phyloP scores from a whole-genome alignment of 2,888 invertebrate genomes.

The Drosophila aldrichi region DNA sequence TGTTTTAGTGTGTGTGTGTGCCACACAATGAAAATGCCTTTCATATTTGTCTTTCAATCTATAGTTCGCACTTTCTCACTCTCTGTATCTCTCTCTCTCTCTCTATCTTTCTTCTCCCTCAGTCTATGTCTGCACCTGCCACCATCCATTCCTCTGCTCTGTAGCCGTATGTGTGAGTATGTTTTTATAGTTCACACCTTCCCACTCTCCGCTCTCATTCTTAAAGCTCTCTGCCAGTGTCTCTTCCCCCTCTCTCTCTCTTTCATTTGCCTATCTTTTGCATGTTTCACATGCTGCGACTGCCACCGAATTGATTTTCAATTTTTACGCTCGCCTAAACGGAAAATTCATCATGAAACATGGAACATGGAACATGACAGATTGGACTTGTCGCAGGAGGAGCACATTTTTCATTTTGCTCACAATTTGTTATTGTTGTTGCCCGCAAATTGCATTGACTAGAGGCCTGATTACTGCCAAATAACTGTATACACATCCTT shows the following conservation, averaged over 20 bases:
- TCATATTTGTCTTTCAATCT: slow-evolving; percentile 27
- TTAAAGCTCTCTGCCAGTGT: neutral
- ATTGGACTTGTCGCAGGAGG: slow-evolving; percentile 21
- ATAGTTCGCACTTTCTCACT: slow-evolving; percentile 15
- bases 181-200: slow-evolving; percentile 19
- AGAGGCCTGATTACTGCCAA: slow-evolving; percentile 9
- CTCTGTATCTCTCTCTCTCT: neutral
- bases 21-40: slow-evolving; percentile 20
- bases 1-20: neutral
- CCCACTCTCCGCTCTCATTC: neutral
- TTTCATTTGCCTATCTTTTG: slow-evolving; percentile 48
- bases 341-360: slow-evolving; percentile 63
- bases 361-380: slow-evolving; percentile 47
- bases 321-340: slow-evolving; percentile 79
- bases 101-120: neutral
- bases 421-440: slow-evolving; percentile 7
- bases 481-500: slow-evolving; percentile 14
- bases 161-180: neutral
- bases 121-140: neutral
- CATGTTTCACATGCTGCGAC: slow-evolving; percentile 53
- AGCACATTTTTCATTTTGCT: slow-evolving; percentile 11
- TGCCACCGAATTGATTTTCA: slow-evolving; percentile 71
- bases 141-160: neutral
- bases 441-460: slow-evolving; percentile 42
- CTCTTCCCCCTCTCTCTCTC: neutral